Conservation (phyloP, 35 echinoderm and acorn worm genomes). For the Heliocidaris erythrogramma region DNA sequence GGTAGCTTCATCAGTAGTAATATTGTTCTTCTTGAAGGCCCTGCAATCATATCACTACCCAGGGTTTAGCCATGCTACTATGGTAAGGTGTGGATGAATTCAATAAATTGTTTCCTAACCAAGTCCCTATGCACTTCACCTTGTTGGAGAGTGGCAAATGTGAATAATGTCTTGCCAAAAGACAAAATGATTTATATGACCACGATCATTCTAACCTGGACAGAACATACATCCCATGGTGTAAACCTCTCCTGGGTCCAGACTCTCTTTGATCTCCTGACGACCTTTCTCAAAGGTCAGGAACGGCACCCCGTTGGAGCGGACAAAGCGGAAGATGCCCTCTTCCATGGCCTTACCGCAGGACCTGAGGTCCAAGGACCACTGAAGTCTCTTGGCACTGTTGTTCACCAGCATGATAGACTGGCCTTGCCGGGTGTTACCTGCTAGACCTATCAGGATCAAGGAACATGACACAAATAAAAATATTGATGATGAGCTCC, state of each 20-base stretch:
- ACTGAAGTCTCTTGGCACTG: slow-evolving; percentile 76
- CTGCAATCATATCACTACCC: too few species aligned
- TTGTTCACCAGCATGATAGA: slow-evolving; percentile 86
- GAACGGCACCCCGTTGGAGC: slow-evolving; percentile 69
- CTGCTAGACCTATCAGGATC: not conserved
- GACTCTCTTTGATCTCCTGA: slow-evolving; percentile 53
- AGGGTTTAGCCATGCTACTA: too few species aligned
- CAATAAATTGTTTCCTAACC: too few species aligned
- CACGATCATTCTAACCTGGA: slow-evolving; percentile 68
- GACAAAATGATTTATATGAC: too few species aligned
- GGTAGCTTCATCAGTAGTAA: too few species aligned
- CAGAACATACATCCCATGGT: slow-evolving; percentile 87
- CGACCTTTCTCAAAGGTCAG: slow-evolving; percentile 62
- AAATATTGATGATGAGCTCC: not conserved
- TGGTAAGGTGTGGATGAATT: too few species aligned
- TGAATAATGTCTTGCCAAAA: too few species aligned
- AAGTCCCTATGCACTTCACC: too few species aligned
- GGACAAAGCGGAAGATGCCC: slow-evolving; percentile 90
- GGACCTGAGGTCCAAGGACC: slow-evolving; percentile 67
- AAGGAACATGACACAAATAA: not conserved
- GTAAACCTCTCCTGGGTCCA: slow-evolving; percentile 85
- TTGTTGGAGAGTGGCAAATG: too few species aligned
- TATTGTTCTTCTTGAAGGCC: too few species aligned
- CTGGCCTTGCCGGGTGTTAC: slow-evolving; percentile 37
- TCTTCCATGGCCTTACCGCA: slow-evolving; percentile 86